These are phyloP conservation scores for Caretta caretta DNA, from an alignment of 2,113 vertebrate species.

Conservation along the genomic window DNA sequence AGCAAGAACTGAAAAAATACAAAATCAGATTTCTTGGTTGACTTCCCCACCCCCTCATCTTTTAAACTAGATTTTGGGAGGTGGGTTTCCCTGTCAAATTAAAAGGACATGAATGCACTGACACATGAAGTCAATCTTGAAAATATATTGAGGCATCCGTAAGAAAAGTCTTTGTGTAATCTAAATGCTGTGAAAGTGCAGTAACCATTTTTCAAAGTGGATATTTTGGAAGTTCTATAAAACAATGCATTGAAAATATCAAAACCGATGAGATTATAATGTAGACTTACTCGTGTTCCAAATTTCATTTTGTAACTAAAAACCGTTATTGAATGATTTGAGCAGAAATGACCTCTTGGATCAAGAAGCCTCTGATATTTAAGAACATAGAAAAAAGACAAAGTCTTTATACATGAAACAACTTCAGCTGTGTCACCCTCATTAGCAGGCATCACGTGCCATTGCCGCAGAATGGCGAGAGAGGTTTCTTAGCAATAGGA, in stretches of 20 bases:
- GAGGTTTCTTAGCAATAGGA: neutral
- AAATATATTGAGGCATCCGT: slow-evolving; percentile 14
- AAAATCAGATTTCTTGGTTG: neutral
- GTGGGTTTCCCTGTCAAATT: neutral
- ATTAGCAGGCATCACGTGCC: neutral
- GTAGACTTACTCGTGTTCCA: neutral
- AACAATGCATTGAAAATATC: neutral
- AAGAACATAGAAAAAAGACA: neutral
- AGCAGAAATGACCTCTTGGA: slow-evolving; percentile 7
- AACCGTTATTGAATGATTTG: neutral
- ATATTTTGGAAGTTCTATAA: neutral
- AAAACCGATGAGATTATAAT: neutral
- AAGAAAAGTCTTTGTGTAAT: neutral
- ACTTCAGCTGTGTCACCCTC: neutral
- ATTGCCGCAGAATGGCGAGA: neutral
- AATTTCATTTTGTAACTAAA: slow-evolving; percentile 32
- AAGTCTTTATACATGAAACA: slow-evolving; percentile 20
- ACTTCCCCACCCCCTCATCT: neutral
- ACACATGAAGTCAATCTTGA: neutral
- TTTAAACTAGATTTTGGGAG: neutral
- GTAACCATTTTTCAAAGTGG: neutral
- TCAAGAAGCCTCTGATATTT: neutral
- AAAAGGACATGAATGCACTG: accelerated
- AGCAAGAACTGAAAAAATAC: neutral
- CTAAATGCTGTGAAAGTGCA: neutral